Evolutionary conservation across 2,888 invertebrate species (phyloP), one percentile per base, ranked within the genome.

Genomic region (Sturmia bella): DNA sequence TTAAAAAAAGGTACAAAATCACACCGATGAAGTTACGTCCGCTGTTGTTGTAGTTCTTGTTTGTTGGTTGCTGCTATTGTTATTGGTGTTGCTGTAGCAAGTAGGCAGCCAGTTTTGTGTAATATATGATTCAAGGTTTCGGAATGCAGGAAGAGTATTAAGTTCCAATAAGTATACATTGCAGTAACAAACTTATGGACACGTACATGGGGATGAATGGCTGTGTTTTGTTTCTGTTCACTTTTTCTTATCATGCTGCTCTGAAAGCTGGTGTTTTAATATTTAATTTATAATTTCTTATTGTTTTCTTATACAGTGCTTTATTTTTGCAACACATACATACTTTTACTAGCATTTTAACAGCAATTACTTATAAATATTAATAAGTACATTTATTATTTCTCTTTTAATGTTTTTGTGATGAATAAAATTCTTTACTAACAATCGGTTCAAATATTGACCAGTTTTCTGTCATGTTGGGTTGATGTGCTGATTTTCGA

Each of bases 131-230:
- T 90, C 91, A 90, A 91, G 90, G 91, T 90, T 90, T 89, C 88
- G 91, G 90, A 88, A 91, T 91, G 90, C 91, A 90, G 90, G 90
- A 90, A 91, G 90, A 90, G 87, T 88, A 88, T 90, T 86, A 86
- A 85, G 86, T 89, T 89, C 86, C 87, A 86, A 84, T 85, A 69
- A 54, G 19, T n/a, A 43, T 19, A 32, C 17, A 64, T n/a, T 27
- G 1, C 4, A 5, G 12, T 4, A 15, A 24, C 56, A 56, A 3
- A 66, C 19, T 6, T n/a, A 0, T 6, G 32, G 9, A 3, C 19
- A 37, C 15, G 50, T 12, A 61, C 13, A 15, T 39, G 39, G 21
- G 39, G 6, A 9, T 15, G 11, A 2, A 37, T 13, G 11, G 39
- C 27, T 0, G 21, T 59, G 24, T 6, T 27, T 32, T 64, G 37